Percentiles rank a stretch among this genome's conserved stretches.
These are phyloP conservation scores for Laupala kohalensis DNA, from an alignment of 1,140 invertebrate species.

Conservation along the genomic window DNA sequence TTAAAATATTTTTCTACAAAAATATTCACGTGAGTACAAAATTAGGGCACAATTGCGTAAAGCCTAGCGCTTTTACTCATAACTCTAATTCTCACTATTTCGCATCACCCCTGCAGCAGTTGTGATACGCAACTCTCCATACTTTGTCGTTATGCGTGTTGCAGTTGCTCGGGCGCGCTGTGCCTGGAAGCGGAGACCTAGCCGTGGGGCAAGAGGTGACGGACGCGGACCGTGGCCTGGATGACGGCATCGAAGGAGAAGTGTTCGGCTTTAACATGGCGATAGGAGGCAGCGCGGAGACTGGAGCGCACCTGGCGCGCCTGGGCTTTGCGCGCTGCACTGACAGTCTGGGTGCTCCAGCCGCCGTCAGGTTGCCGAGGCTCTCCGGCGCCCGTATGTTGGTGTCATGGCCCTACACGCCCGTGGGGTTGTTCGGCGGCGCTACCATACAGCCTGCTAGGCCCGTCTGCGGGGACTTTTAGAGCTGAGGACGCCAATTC, in stretches of 20 bases:
- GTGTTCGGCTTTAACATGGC: constrained; percentile 52
- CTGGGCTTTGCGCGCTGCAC: constrained; percentile 22
- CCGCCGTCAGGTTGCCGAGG: constrained; percentile 25
- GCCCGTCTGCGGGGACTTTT: constrained; percentile 36
- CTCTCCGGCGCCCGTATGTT: background rate
- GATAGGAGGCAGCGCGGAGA: background rate
- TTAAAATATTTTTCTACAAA: too few species aligned
- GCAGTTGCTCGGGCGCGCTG: constrained; percentile 34
- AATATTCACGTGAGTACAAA: too few species aligned
- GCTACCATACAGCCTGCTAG: constrained; percentile 34
- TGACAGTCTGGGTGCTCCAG: constrained; percentile 34
- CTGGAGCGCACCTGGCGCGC: background rate
- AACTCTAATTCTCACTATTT: too few species aligned
- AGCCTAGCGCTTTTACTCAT: too few species aligned
- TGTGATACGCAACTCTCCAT: background rate
- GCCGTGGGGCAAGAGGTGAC: constrained; percentile 52
- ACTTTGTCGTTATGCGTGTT: background rate
- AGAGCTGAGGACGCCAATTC: constrained; percentile 8
- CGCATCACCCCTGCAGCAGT: too few species aligned
- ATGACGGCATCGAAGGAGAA: constrained; percentile 50
- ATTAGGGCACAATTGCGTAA: too few species aligned
- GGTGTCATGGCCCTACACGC: constrained; percentile 39
- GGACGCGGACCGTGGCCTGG: constrained; percentile 43
- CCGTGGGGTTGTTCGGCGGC: constrained; percentile 40
- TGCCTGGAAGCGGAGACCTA: constrained; percentile 43